Conservation (phyloP, 2,888 invertebrate species). For the Alviniconcha strummeri region DNA sequence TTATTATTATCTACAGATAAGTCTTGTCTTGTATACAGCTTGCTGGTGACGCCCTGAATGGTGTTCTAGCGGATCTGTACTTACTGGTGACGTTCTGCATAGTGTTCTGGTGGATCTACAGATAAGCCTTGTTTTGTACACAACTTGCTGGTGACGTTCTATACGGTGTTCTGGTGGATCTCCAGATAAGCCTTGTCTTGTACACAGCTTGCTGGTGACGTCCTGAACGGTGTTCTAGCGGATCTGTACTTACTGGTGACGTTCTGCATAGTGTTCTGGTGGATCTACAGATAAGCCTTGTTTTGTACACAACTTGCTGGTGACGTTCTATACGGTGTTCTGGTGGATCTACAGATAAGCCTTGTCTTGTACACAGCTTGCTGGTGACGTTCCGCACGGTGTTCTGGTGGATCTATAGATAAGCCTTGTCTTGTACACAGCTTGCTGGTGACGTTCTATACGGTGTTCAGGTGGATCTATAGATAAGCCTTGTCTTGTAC, state of each 20-base stretch:
- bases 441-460: constrained; percentile 63
- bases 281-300: constrained; percentile 48
- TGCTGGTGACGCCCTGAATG: too few species aligned
- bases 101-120: too few species aligned
- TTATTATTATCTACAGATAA: too few species aligned
- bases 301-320: constrained; percentile 45
- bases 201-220: constrained; percentile 55
- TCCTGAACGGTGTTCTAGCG: constrained; percentile 72
- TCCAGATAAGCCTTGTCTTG: too few species aligned
- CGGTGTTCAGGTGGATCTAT: constrained; percentile 71
- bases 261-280: constrained; percentile 71
- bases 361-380: too few species aligned
- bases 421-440: constrained; percentile 44
- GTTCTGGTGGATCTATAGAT: too few species aligned
- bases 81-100: too few species aligned
- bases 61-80: too few species aligned
- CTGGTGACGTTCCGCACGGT: constrained; percentile 31
- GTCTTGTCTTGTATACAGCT: too few species aligned
- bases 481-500: too few species aligned
- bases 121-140: not conserved
- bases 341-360: too few species aligned
- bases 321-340: constrained; percentile 52
- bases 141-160: constrained; percentile 63
- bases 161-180: constrained; percentile 71
- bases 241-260: constrained; percentile 64